phyloP scores from a whole-genome alignment of 2,113 vertebrate species.

The Centropus bengalensis region DNA sequence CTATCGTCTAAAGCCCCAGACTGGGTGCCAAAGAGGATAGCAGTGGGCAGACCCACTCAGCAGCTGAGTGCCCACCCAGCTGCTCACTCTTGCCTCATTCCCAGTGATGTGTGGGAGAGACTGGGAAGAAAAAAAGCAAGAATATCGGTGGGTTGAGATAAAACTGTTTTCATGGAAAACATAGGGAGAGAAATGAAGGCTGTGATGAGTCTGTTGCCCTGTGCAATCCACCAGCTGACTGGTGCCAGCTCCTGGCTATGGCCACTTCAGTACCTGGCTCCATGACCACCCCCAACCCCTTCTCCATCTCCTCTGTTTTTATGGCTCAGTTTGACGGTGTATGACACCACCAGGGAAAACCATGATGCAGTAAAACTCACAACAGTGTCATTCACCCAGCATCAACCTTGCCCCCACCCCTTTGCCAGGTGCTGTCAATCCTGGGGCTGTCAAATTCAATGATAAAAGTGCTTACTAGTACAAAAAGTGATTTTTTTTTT shows the following conservation, averaged over 20 bases:
- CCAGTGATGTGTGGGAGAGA: accelerated
- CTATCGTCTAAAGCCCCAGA: accelerated
- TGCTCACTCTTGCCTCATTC: background rate
- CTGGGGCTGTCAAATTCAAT: too few relatives aligned
- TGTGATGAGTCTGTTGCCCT: accelerated
- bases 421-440: too few relatives aligned
- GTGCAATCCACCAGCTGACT: accelerated
- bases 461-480: too few relatives aligned
- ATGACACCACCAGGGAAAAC: accelerated
- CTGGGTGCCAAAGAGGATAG: background rate
- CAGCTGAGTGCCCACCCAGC: background rate
- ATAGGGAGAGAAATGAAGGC: background rate
- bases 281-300: too few relatives aligned
- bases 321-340: accelerated
- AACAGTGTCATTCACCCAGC: background rate
- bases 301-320: accelerated
- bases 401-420: too few relatives aligned
- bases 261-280: too few relatives aligned
- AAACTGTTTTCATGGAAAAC: too few relatives aligned
- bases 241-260: too few relatives aligned
- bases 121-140: accelerated
- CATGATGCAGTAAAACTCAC: accelerated
- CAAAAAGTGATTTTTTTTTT: too few relatives aligned
- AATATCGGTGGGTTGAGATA: too few relatives aligned
- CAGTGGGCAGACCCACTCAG: accelerated